These are phyloP conservation scores for Odocoileus hemionus DNA, from an alignment of 2,113 vertebrate species.

Conservation along the genomic window DNA sequence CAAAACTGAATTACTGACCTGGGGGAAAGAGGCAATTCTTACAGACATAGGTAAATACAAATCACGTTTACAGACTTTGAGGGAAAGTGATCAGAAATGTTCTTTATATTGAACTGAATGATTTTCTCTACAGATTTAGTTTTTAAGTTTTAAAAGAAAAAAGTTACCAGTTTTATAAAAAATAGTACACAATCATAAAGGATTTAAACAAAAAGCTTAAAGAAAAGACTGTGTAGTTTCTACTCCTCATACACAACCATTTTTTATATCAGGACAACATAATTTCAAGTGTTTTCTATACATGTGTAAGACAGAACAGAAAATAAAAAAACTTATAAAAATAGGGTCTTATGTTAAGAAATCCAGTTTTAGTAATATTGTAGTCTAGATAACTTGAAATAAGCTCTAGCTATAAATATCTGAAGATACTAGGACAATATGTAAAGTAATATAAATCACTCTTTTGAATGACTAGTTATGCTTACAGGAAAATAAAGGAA, in stretches of 20 bases:
- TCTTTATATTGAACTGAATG: neutral
- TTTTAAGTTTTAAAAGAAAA: constrained; percentile 18
- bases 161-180: neutral
- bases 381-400: constrained; percentile 14
- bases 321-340: neutral
- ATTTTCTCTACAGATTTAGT: neutral
- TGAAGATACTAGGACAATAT: neutral
- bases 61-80: constrained; percentile 9
- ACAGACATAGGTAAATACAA: neutral
- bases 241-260: neutral
- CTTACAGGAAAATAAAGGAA: constrained; percentile 9
- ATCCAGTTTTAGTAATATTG: neutral
- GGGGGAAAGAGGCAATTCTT: constrained; percentile 48
- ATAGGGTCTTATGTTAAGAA: constrained; percentile 12
- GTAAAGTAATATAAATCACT: neutral
- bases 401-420: neutral
- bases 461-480: neutral
- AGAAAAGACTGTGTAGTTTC: neutral
- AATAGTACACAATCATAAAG: neutral
- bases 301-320: neutral
- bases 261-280: neutral
- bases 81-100: neutral
- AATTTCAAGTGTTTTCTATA: neutral
- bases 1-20: constrained; percentile 73
- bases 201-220: neutral